Percentiles rank a stretch among this genome's conserved stretches.
Conservation (phyloP, 2,797 vertebrate genomes). For the Clarias platycephalus region DNA sequence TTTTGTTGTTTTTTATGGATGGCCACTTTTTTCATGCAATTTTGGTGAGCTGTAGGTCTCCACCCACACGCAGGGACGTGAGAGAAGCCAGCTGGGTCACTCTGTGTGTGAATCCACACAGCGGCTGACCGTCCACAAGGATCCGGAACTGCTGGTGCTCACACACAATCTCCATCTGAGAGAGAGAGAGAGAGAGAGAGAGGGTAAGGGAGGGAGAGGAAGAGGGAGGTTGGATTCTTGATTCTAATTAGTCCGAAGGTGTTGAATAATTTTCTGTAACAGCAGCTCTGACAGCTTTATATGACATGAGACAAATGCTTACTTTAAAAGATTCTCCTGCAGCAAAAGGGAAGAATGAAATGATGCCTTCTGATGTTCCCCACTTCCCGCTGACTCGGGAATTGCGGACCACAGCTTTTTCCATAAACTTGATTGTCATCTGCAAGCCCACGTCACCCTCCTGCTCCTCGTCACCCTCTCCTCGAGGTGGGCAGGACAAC, state of each 20-base stretch:
- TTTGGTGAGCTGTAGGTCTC: slow-evolving; percentile 88
- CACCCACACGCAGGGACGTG: slow-evolving; percentile 79
- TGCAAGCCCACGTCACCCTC: slow-evolving; percentile 82
- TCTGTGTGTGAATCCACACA: slow-evolving; percentile 85
- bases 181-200: slow-evolving; percentile 21
- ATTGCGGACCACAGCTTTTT: slow-evolving; percentile 82
- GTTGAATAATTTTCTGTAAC: neutral
- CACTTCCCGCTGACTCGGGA: slow-evolving; percentile 83
- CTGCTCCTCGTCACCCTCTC: slow-evolving; percentile 64
- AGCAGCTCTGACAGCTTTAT: neutral
- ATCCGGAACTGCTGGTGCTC: slow-evolving; percentile 92
- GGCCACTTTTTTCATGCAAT: slow-evolving; percentile 73
- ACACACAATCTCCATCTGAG: slow-evolving; percentile 89
- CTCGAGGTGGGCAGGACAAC: slow-evolving; percentile 73
- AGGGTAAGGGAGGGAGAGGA: neutral
- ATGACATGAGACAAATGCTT: slow-evolving; percentile 18
- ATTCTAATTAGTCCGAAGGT: neutral
- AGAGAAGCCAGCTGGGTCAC: slow-evolving; percentile 76
- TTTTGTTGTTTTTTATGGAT: neutral
- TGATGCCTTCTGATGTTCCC: slow-evolving; percentile 81
- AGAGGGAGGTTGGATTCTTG: neutral
- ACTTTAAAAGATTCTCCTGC: slow-evolving; percentile 87
- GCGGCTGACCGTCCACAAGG: slow-evolving; percentile 85
- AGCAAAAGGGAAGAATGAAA: slow-evolving; percentile 87
- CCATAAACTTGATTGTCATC: slow-evolving; percentile 80